Base-by-base conservation (phyloP, 2,113 vertebrate genomes). In the Corvus cornix region DNA sequence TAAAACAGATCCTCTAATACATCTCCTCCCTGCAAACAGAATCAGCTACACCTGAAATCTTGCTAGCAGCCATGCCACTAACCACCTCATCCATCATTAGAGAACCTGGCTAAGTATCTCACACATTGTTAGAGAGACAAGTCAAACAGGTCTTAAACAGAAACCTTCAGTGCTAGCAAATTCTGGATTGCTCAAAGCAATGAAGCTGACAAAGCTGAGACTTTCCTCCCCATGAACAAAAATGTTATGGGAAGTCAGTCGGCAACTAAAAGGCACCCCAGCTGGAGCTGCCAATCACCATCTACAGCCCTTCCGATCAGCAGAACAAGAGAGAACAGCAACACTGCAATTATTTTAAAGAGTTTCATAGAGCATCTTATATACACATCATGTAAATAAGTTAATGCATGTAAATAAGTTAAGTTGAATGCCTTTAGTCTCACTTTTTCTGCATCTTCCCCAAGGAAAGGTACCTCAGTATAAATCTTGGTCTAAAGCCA, bases 201-300 rank as follows among this genome's bases (percentile, higher is more conserved):
- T 18, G 12, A 20, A 78, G 46, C 48, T 49, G 7, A 21, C 44
- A 76, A 85, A 75, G 64, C 0, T 1, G 7, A 69, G 8, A 44
- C 53, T 37, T 78, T 72, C 51, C 16, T 59, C 23, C 41, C 16
- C 44, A 8, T 7, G 4, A 73, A 81, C 10, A 77, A 41, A 69
- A 70, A 8, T 0, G 0, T n/a, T 23, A 24, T 0, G 3, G 80
- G 55, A 44, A 83, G 27, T 49, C 53, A 82, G 48, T 21, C 20
- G 20, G 46, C 35, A 81, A 23, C 43, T 43, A 53, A 1, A 17
- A 88, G 43, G 51, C 7, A 22, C 30, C 31, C 51, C 39, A 70
- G 39, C n/a, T 85, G 27, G 37, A 85, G 70, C 62, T 72, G 66
- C 41, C 44, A 73, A 83, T 10, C 1, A 3, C 63, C 60, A 80